Evolutionary conservation across 1,140 invertebrate genomes (phyloP).

Genomic region (Zaprionus camerounensis): DNA sequence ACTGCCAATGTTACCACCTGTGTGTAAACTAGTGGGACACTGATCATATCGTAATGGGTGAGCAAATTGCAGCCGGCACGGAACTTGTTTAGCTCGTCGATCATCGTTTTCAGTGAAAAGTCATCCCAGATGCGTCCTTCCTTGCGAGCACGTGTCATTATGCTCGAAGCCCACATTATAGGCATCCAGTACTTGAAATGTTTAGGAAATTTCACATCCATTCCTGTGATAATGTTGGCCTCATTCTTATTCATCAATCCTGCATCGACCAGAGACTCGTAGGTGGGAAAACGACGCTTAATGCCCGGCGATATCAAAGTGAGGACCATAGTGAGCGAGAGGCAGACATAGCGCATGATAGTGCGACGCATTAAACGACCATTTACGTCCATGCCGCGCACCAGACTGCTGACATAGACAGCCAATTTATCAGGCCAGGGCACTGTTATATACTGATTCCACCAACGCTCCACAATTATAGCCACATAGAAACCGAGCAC

Average conservation of each 20-base stretch:
- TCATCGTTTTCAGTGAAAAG: conserved; percentile 95
- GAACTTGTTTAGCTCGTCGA: conserved; percentile 95
- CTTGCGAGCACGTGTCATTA: conserved; percentile 93
- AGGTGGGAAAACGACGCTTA: conserved; percentile 95
- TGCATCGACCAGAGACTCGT: conserved; percentile 94
- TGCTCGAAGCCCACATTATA: conserved; percentile 95
- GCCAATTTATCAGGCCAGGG: conserved; percentile 93
- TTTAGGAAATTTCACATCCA: conserved; percentile 93
- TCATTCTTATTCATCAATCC: conserved; percentile 96
- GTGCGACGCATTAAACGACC: conserved; percentile 94
- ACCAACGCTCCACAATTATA: conserved; percentile 96
- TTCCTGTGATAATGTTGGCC: conserved; percentile 90
- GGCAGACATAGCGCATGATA: conserved; percentile 92
- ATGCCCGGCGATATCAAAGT: conserved; percentile 94
- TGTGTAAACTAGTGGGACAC: conserved; percentile 96
- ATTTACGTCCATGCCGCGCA: conserved; percentile 90
- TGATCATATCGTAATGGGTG: conserved; percentile 95
- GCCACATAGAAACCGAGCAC: conserved; percentile 97
- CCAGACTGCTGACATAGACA: conserved; percentile 88
- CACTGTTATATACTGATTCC: conserved; percentile 92
- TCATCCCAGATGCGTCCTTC: conserved; percentile 96
- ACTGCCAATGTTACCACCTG: conserved; percentile 97
- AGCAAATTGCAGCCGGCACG: conserved; percentile 92
- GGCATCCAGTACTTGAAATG: conserved; percentile 98
- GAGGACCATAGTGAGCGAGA: conserved; percentile 92